Base-by-base conservation (phyloP, 2,888 invertebrate species). In the Augochlorella aurata region DNA sequence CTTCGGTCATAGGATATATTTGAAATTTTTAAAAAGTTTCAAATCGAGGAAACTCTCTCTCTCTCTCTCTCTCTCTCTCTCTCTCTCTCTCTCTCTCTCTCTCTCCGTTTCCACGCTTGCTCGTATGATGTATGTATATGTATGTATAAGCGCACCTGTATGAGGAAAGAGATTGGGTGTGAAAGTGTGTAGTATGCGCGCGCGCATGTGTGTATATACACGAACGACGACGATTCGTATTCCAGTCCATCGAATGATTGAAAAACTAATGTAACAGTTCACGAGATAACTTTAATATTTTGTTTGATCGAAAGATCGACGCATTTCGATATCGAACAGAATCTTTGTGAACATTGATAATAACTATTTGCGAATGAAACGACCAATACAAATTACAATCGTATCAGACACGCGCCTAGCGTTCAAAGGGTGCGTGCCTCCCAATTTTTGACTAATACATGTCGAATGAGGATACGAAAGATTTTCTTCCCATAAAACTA, bases 251-350 rank as follows among this genome's bases (percentile, higher is more conserved):
- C 74, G 79, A 77, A 84, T 74, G 74, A 44, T 79, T 21, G 38
- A 49, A 79, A 85, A 82, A 85, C 29, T 38, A 61, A 80, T 67
- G 54, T 58, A 29, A 47, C 38, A 52, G 61, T 83, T 74, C 38
- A 54, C 73, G 50, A 82, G 52, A 77, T 75, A 58, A 21, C 9
- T 68, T 65, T 1, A 4, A 65, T 24, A 74, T 69, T 77, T n/a
- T 45, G 45, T 0, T 38, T 7, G 18, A 3, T 45, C 4, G 5
- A 16, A 50, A 74, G 72, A 74, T 68, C 54, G 12, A 50, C 18
- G 4, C 4, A 7, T 54, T 7, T 58, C n/a, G 2, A 61, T 52
- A 44, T 45, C 29, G 9, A 38, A 14, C 5, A n/a, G 7, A 44
- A 54, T 63, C 2, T 12, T n/a, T 5, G 10, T 29, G 0, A 65